Evolutionary conservation across 2,888 invertebrate genomes (phyloP).

Genomic region (Agonopterix subpropinquella): DNA sequence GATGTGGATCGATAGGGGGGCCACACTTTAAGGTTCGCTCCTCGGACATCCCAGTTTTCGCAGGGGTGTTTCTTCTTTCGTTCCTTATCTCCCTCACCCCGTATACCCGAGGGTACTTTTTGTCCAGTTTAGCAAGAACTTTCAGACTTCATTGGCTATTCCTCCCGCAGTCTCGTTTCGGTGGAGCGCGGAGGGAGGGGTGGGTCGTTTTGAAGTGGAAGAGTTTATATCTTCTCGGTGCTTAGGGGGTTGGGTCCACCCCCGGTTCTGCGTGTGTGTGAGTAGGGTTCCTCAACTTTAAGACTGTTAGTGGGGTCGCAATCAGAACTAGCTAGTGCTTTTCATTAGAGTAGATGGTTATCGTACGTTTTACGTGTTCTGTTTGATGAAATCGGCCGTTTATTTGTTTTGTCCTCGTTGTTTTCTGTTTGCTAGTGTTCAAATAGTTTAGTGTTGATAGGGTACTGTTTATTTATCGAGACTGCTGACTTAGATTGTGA

Average conservation of each 20-base stretch:
- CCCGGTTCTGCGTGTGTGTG: conserved; percentile 39
- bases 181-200: conserved; percentile 21
- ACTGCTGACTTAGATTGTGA: not conserved
- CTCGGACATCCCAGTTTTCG: conserved; percentile 29
- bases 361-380: conserved; percentile 50
- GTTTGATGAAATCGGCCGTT: conserved; percentile 47
- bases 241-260: conserved; percentile 38
- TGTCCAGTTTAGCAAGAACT: conserved; percentile 45
- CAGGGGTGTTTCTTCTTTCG: conserved; percentile 63
- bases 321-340: conserved; percentile 63
- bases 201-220: conserved; percentile 29
- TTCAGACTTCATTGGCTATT: conserved; percentile 34
- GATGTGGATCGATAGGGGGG: conserved; percentile 58
- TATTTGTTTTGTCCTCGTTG: conserved; percentile 30
- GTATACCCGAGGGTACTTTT: conserved; percentile 18
- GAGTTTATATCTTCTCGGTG: conserved; percentile 49
- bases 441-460: conserved; percentile 12
- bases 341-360: conserved; percentile 71
- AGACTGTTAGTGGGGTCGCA: conserved; percentile 72
- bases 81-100: conserved; percentile 50
- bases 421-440: conserved; percentile 21
- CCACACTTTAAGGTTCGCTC: conserved; percentile 48
- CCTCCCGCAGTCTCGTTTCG: conserved; percentile 19
- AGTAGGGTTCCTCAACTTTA: conserved; percentile 53
- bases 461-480: not conserved